These are phyloP conservation scores for Apotomis betuletana DNA, from an alignment of 2,888 invertebrate species.

Conservation along the genomic window DNA sequence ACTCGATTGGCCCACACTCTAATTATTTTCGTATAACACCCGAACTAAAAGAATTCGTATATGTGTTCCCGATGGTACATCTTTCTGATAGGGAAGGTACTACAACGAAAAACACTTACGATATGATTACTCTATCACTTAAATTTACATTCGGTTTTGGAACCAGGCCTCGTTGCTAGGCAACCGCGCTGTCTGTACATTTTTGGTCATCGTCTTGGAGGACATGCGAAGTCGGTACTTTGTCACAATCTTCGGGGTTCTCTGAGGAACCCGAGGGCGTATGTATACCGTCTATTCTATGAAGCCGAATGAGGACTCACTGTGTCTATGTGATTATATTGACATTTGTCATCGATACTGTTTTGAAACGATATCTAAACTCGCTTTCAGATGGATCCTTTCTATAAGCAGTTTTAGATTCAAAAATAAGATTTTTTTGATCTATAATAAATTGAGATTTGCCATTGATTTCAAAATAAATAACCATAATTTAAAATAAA, in stretches of 20 bases:
- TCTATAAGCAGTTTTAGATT: conserved; percentile 27
- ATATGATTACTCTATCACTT: conserved; percentile 79
- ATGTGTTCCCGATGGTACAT: conserved; percentile 65
- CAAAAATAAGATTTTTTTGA: background rate
- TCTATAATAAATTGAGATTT: conserved; percentile 15
- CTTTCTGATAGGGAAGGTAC: conserved; percentile 64
- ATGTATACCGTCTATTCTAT: conserved; percentile 4
- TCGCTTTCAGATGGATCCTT: conserved; percentile 21
- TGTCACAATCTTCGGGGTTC: conserved; percentile 17
- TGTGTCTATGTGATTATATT: background rate
- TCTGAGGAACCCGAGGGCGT: background rate
- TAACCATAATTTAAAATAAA: conserved; percentile 39
- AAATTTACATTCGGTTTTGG: conserved; percentile 51
- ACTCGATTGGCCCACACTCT: conserved; percentile 77
- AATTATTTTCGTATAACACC: conserved; percentile 63
- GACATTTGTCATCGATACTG: background rate
- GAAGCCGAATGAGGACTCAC: background rate
- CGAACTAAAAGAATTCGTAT: conserved; percentile 63
- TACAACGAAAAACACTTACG: conserved; percentile 75
- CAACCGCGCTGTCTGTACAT: conserved; percentile 66
- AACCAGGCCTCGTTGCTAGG: conserved; percentile 57
- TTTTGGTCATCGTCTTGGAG: conserved; percentile 78
- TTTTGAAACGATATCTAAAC: background rate
- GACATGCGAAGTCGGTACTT: conserved; percentile 61
- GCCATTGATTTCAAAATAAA: conserved; percentile 29